These are phyloP conservation scores for Oostethus manadensis DNA, from an alignment of 2,113 vertebrate species.

Conservation along the genomic window DNA sequence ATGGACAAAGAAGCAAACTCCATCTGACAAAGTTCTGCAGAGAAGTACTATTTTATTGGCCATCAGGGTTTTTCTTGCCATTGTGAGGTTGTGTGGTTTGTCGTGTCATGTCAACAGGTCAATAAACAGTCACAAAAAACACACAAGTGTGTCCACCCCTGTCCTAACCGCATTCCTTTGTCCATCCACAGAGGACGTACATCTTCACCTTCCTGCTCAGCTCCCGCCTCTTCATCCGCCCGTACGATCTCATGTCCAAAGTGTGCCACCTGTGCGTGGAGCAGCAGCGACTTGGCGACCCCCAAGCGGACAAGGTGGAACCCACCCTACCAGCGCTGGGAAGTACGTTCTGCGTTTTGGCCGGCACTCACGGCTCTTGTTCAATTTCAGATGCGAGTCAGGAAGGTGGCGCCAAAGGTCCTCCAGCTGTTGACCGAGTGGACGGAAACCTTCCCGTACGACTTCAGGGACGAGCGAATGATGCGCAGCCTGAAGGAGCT, in stretches of 20 bases:
- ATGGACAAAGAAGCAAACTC: too few relatives aligned
- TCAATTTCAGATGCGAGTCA: constrained; percentile 69
- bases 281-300: constrained; percentile 78
- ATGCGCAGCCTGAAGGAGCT: constrained; percentile 89
- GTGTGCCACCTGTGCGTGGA: constrained; percentile 85
- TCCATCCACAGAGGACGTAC: constrained; percentile 80
- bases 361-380: neutral
- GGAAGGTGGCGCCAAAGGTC: constrained; percentile 85
- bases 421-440: constrained; percentile 87
- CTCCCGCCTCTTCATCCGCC: constrained; percentile 87
- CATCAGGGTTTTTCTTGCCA: too few relatives aligned
- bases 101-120: neutral
- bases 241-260: constrained; percentile 85
- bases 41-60: too few relatives aligned
- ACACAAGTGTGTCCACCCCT: too few relatives aligned
- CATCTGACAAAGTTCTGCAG: too few relatives aligned
- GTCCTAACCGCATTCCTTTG: too few relatives aligned
- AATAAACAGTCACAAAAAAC: too few relatives aligned
- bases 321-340: too few relatives aligned
- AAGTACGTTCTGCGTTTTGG: neutral
- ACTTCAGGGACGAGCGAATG: constrained; percentile 90
- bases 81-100: neutral
- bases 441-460: constrained; percentile 90
- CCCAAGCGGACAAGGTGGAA: constrained; percentile 80
- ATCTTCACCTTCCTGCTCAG: constrained; percentile 95